Percentiles rank a stretch among this genome's conserved stretches.
phyloP scores from a whole-genome alignment of 1,140 invertebrate genomes.

The Drosophila cardini region DNA sequence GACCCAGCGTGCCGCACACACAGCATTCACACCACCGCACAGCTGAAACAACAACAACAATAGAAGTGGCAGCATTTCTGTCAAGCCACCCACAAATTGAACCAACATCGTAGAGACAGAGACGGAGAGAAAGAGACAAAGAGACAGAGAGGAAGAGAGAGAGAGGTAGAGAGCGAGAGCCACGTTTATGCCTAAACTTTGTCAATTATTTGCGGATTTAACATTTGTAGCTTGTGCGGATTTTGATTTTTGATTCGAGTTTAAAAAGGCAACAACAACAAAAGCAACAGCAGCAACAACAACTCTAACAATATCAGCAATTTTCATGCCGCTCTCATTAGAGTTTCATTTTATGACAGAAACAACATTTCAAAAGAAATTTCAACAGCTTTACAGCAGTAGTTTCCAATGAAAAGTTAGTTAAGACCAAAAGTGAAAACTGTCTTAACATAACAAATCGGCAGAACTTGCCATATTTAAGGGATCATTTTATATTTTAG shows the following conservation, averaged over 20 bases:
- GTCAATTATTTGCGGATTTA: constrained; percentile 82
- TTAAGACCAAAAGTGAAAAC: not conserved
- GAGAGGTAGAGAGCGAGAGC: constrained; percentile 24
- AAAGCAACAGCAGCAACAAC: constrained; percentile 37
- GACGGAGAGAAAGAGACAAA: no score
- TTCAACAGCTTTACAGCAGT: constrained; percentile 10
- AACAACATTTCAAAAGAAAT: constrained; percentile 16
- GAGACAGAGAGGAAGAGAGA: no score
- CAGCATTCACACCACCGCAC: constrained; percentile 36
- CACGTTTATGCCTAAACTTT: constrained; percentile 82
- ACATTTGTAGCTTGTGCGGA: constrained; percentile 81
- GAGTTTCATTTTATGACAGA: constrained; percentile 31
- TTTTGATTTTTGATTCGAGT: constrained; percentile 80
- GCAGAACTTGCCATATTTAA: not conserved
- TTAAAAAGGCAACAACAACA: constrained; percentile 63
- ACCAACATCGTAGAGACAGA: constrained; percentile 46
- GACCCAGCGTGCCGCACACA: constrained; percentile 52
- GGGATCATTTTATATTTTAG: not conserved
- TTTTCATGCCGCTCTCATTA: constrained; percentile 49
- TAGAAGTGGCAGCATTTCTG: constrained; percentile 9
- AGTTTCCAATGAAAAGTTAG: constrained; percentile 8
- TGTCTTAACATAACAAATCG: not conserved
- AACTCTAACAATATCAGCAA: constrained; percentile 39
- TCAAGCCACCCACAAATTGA: constrained; percentile 34
- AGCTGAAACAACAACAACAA: constrained; percentile 16